Evolutionary conservation across 2,113 vertebrate genomes (phyloP).

Genomic region (Limnothrissa miodon): DNA sequence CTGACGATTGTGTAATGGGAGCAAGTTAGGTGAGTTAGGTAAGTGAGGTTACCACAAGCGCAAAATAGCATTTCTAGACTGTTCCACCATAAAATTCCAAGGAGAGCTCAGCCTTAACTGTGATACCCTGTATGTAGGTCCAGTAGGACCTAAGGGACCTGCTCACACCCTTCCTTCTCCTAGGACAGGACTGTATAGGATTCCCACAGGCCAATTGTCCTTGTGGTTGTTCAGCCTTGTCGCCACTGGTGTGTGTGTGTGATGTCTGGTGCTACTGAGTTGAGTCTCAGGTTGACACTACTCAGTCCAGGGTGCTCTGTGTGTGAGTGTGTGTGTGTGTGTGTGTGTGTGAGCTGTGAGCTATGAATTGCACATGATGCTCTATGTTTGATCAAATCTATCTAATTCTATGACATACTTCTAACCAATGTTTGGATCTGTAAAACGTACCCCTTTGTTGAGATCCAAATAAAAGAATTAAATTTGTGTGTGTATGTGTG

Average conservation of each 20-base stretch:
- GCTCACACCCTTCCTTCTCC: conserved; percentile 55
- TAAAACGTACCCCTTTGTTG: too few relatives aligned
- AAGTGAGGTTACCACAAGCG: neutral
- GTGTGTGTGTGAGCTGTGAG: too few relatives aligned
- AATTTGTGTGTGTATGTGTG: neutral
- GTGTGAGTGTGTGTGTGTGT: neutral
- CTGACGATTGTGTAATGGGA: neutral
- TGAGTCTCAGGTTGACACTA: neutral
- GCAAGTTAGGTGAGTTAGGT: neutral
- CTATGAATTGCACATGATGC: too few relatives aligned
- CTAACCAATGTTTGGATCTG: too few relatives aligned
- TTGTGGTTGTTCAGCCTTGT: neutral
- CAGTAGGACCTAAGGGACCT: conserved; percentile 68
- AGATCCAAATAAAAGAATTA: too few relatives aligned
- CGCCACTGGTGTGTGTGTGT: neutral
- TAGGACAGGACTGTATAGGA: neutral
- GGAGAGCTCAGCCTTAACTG: neutral
- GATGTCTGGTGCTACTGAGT: neutral
- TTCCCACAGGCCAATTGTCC: neutral
- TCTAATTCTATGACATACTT: too few relatives aligned
- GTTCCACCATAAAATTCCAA: neutral
- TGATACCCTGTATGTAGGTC: conserved; percentile 53
- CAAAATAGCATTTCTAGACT: neutral
- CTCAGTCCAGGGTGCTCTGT: neutral
- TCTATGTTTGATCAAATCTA: too few relatives aligned